Conservation (phyloP, 92 coral and sea anemone species). For the Galaxea fascicularis region DNA sequence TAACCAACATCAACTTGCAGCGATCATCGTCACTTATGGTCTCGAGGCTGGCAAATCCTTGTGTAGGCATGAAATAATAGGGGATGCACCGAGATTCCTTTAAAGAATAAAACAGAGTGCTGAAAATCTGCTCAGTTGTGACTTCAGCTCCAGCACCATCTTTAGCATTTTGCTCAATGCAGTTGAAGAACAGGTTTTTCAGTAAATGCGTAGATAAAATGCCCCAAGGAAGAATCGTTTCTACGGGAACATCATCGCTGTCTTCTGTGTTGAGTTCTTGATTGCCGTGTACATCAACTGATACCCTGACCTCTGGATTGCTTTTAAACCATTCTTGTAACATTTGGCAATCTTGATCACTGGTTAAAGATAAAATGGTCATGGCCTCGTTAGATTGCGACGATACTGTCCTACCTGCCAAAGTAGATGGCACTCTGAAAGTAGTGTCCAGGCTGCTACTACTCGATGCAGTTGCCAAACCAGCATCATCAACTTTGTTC, state of each 20-base stretch:
- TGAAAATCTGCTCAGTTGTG: conserved; percentile 46
- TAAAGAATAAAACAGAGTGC: conserved; percentile 24
- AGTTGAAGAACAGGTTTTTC: conserved; percentile 60
- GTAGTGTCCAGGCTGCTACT: background rate
- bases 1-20: conserved; percentile 9
- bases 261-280: background rate
- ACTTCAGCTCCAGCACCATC: conserved; percentile 21
- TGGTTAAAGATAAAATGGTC: background rate
- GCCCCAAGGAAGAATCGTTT: conserved; percentile 41
- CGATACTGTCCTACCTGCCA: conserved; percentile 9
- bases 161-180: conserved; percentile 44
- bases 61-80: conserved; percentile 46
- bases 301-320: background rate
- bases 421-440: background rate
- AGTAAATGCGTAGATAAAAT: conserved; percentile 53
- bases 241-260: conserved; percentile 24
- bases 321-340: background rate
- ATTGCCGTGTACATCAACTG: background rate
- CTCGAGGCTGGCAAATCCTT: conserved; percentile 26
- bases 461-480: background rate
- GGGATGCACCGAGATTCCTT: conserved; percentile 32
- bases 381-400: background rate
- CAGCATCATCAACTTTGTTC: background rate
- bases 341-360: conserved; percentile 13
- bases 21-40: background rate